Percentiles rank a stretch among this genome's conserved stretches.
phyloP scores from a whole-genome alignment of 2,113 vertebrate genomes.

The Poecile atricapillus region DNA sequence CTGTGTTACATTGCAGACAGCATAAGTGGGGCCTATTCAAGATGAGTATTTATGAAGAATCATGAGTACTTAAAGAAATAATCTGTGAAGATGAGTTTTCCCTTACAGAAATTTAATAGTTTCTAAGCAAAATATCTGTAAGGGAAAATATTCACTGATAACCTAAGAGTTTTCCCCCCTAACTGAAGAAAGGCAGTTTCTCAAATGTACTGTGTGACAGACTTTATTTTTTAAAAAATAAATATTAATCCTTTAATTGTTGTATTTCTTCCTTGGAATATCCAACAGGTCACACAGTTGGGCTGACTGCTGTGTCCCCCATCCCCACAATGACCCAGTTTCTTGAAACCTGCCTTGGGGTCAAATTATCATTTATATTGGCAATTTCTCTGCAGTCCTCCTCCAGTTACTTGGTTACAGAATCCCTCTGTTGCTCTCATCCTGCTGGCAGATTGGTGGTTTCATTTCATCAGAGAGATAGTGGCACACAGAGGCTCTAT shows the following conservation, averaged over 20 bases:
- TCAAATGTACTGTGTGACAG: background rate
- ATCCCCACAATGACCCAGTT: background rate
- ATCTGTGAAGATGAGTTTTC: background rate
- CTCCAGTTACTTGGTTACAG: constrained; percentile 14
- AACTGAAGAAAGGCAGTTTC: background rate
- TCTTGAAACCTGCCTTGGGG: background rate
- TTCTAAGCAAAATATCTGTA: background rate
- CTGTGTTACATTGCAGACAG: background rate
- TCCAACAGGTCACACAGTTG: background rate
- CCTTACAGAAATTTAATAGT: background rate
- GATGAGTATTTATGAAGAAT: background rate
- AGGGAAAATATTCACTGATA: background rate
- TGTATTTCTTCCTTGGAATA: background rate
- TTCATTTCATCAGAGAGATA: background rate
- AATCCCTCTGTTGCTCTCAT: background rate
- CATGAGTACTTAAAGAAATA: rapidly evolving
- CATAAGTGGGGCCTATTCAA: background rate
- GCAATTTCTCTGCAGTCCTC: background rate
- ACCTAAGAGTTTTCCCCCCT: background rate
- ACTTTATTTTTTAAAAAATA: background rate
- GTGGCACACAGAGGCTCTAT: background rate
- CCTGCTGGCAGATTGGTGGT: background rate
- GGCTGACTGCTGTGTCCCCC: background rate
- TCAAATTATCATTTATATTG: background rate
- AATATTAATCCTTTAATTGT: background rate